Base-by-base conservation (phyloP, 2,797 vertebrate genomes). In the Sebastes minor region DNA sequence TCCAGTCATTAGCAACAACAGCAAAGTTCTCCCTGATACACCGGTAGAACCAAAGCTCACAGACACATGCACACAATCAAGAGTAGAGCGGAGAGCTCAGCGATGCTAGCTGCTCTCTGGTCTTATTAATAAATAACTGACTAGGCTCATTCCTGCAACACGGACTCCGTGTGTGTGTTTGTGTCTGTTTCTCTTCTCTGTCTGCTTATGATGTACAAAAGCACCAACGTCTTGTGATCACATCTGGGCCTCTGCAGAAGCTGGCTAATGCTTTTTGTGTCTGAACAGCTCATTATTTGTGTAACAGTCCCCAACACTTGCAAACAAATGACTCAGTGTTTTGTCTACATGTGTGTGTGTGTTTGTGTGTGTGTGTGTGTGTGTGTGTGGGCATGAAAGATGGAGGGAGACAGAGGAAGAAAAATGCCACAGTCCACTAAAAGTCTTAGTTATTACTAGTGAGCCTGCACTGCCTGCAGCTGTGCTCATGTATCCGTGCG, bases 241-340 rank as follows among this genome's bases (percentile, higher is more conserved):
- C 33, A 82, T 61, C 46, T 55, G 30, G 23, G 49, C 23, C 33
- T 33, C 62, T 49, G 63, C 82, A 74, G 76, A 57, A 69, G 59
- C 74, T 4, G 49, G 30, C 23, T 35, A 2, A 38, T 42, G 57
- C 52, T 23, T 82, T 65, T 65, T 67, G 69, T 81, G 71, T 76
- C 68, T 61, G 49, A 73, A 42, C n/a, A 33, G 52, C 71, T 88
- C 60, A 65, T 83, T 80, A 83, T 83, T 73, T 75, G 74, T 79
- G 68, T 81, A 67, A 71, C 87, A 72, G 77, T 71, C 77, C 64
- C 59, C 52, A 33, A 67, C 63, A 56, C 67, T 23, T 6, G 42
- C 68, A 82, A 71, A 91, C 68, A 46, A 73, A 77, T 80, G 57
- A 75, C 49, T 86, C 66, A 46, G 53, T 46, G 64, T 5, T 66